Evolutionary conservation across 2,113 vertebrate species (phyloP).

Genomic region (Rhagologus leucostigma): DNA sequence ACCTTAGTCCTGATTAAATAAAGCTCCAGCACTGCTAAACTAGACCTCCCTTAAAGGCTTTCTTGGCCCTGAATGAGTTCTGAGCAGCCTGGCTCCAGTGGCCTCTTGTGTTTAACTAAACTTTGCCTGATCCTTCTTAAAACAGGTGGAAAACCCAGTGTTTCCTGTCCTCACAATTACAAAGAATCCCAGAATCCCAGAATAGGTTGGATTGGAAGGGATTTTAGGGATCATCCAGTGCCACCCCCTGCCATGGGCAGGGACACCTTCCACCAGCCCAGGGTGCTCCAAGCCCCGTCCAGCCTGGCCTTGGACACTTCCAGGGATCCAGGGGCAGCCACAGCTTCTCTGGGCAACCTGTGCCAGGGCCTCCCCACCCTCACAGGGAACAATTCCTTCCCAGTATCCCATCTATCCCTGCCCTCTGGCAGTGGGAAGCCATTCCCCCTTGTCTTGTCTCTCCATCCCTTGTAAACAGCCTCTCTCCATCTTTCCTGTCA

Average conservation of each 20-base stretch:
- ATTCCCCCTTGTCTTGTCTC: fast-evolving
- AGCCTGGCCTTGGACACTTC: fast-evolving
- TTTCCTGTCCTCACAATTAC: neutral
- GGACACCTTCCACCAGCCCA: fast-evolving
- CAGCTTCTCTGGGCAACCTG: neutral
- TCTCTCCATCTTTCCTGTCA: neutral
- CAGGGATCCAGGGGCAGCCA: neutral
- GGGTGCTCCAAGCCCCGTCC: fast-evolving
- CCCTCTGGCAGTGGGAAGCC: neutral
- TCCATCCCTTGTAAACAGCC: neutral
- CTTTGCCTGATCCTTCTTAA: neutral
- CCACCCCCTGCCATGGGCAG: neutral
- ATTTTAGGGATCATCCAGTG: too few relatives aligned
- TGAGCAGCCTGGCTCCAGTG: neutral
- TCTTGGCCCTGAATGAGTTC: neutral
- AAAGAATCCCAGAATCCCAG: neutral
- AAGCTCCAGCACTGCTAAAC: neutral
- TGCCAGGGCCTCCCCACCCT: neutral
- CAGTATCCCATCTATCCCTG: neutral
- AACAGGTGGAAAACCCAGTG: neutral
- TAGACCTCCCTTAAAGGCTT: neutral
- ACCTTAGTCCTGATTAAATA: neutral
- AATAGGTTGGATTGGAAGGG: neutral
- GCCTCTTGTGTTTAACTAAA: neutral
- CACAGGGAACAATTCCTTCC: neutral